Evolutionary conservation across 2,113 vertebrate genomes (phyloP).

Genomic region (Marmota monax): DNA sequence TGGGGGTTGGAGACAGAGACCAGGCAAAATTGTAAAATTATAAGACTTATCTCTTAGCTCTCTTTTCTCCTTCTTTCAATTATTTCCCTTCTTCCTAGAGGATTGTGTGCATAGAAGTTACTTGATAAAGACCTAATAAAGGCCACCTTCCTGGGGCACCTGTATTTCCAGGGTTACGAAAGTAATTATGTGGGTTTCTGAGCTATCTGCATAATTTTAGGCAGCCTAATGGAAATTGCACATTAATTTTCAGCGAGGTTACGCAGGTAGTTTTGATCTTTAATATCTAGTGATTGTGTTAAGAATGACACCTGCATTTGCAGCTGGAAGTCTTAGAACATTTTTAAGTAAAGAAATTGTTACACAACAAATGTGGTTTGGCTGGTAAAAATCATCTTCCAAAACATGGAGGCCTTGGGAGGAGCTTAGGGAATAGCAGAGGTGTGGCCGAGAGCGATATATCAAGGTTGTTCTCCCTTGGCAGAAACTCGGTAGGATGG

Average conservation of each 20-base stretch:
- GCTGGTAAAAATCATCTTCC: neutral
- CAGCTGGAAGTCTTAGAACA: neutral
- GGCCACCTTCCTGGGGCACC: neutral
- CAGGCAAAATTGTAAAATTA: neutral
- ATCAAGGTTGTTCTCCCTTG: neutral
- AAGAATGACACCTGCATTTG: neutral
- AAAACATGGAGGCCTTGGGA: neutral
- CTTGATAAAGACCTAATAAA: neutral
- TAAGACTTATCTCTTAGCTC: neutral
- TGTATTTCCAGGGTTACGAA: conserved; percentile 42
- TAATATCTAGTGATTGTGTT: neutral
- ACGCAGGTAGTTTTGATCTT: neutral
- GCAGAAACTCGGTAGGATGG: neutral
- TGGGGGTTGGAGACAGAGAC: neutral
- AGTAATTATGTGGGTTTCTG: conserved; percentile 41
- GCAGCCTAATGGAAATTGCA: neutral
- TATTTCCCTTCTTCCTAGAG: neutral
- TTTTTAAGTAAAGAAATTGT: neutral
- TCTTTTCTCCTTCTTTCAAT: neutral
- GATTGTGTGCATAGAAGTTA: conserved; percentile 12
- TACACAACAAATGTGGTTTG: neutral
- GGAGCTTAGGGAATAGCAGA: neutral
- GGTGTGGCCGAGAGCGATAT: neutral
- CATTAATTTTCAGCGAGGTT: conserved; percentile 18
- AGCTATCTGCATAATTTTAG: neutral